Conservation (phyloP, 2,113 vertebrate species). For the Bagarius yarrelli region DNA sequence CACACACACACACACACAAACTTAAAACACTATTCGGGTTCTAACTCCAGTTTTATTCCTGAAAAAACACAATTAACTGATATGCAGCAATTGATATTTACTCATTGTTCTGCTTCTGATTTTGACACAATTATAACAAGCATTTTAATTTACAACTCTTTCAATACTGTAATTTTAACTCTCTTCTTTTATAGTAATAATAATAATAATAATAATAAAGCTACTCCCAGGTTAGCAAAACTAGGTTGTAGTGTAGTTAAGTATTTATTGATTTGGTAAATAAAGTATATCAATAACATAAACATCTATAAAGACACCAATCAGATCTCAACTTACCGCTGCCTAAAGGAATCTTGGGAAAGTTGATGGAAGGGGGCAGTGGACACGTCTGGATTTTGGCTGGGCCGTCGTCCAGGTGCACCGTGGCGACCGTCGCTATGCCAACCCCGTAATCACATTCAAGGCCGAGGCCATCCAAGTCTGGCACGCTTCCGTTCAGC, state of each 20-base stretch:
- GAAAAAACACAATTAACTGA: too few species aligned
- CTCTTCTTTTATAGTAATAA: too few species aligned
- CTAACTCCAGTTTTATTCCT: neutral
- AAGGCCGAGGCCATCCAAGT: conserved; percentile 81
- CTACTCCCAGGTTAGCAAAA: too few species aligned
- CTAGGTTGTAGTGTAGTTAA: too few species aligned
- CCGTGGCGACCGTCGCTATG: conserved; percentile 75
- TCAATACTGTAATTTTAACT: too few species aligned
- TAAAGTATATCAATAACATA: too few species aligned
- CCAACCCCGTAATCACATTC: conserved; percentile 84
- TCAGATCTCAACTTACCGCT: conserved; percentile 73
- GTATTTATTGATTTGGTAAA: too few species aligned
- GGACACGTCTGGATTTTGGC: conserved; percentile 87
- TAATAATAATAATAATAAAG: too few species aligned
- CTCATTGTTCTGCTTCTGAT: too few species aligned
- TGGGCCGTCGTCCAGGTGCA: conserved; percentile 74
- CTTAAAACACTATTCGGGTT: neutral
- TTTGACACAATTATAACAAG: too few species aligned
- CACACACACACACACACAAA: neutral
- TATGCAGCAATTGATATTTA: too few species aligned
- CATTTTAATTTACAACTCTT: too few species aligned
- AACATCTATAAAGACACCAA: neutral
- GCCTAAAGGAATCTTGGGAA: conserved; percentile 72
- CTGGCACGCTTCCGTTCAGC: conserved; percentile 88
- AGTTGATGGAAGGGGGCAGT: conserved; percentile 77